Conservation (phyloP, 2,888 invertebrate genomes). For the Chironomus riparius region DNA sequence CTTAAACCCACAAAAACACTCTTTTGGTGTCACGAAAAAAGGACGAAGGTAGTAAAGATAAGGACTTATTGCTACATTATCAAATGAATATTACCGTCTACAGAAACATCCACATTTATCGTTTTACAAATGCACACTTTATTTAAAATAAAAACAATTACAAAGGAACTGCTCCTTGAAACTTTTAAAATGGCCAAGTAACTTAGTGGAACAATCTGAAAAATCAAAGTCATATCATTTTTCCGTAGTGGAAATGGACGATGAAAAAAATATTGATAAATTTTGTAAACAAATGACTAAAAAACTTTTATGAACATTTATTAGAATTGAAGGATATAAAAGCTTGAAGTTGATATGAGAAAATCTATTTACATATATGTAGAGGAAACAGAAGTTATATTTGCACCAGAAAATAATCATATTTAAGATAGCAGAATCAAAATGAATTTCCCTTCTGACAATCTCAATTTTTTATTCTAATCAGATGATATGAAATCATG, state of each 20-base stretch:
- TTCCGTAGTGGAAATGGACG: conserved; percentile 8
- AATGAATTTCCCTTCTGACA: not conserved
- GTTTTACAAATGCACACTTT: not conserved
- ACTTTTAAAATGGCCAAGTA: too few species aligned
- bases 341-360: too few species aligned
- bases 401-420: not conserved
- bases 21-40: too few species aligned
- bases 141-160: too few species aligned
- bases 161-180: too few species aligned
- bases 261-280: not conserved
- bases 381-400: not conserved
- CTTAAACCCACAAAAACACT: not conserved
- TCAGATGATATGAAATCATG: too few species aligned
- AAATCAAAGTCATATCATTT: conserved; percentile 27
- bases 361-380: not conserved
- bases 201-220: not conserved
- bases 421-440: not conserved
- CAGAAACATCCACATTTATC: not conserved
- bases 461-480: not conserved
- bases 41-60: too few species aligned
- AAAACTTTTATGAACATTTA: not conserved
- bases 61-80: too few species aligned
- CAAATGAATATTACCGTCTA: not conserved
- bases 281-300: not conserved
- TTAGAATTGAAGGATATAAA: too few species aligned